Conservation (phyloP, 2,113 vertebrate species). For the Heloderma charlesbogerti region DNA sequence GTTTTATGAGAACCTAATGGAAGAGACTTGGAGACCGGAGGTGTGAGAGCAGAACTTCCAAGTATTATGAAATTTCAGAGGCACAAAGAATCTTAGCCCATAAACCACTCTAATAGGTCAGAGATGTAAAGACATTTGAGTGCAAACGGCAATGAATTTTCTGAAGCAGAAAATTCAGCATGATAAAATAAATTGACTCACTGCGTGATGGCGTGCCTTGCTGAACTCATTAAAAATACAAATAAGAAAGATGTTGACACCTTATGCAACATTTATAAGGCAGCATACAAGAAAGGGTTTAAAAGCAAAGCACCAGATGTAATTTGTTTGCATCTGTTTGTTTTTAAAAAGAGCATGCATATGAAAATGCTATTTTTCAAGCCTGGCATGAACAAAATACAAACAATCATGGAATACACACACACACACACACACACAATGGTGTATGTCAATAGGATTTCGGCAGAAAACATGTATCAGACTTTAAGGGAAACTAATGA, state of each 20-base stretch:
- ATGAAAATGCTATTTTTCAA: conserved; percentile 23
- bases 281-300: conserved; percentile 35
- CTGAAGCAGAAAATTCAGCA: conserved; percentile 53
- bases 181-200: conserved; percentile 19
- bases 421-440: too few species aligned
- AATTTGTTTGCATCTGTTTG: conserved; percentile 10
- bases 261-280: conserved; percentile 59
- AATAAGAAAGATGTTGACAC: conserved; percentile 42
- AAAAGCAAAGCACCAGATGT: conserved; percentile 20
- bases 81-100: neutral
- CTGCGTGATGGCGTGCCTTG: conserved; percentile 36
- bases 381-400: neutral
- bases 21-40: neutral
- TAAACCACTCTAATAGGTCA: conserved; percentile 3
- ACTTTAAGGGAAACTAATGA: conserved; percentile 5
- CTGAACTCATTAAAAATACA: conserved; percentile 44
- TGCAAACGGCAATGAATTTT: conserved; percentile 38
- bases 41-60: neutral
- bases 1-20: neutral
- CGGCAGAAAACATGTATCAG: conserved; percentile 33
- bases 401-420: neutral
- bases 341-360: neutral
- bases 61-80: neutral
- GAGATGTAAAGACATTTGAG: conserved; percentile 34
- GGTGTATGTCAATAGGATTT: neutral